Evolutionary conservation across 2,113 vertebrate genomes (phyloP).

Genomic region (Onychostoma macrolepis): DNA sequence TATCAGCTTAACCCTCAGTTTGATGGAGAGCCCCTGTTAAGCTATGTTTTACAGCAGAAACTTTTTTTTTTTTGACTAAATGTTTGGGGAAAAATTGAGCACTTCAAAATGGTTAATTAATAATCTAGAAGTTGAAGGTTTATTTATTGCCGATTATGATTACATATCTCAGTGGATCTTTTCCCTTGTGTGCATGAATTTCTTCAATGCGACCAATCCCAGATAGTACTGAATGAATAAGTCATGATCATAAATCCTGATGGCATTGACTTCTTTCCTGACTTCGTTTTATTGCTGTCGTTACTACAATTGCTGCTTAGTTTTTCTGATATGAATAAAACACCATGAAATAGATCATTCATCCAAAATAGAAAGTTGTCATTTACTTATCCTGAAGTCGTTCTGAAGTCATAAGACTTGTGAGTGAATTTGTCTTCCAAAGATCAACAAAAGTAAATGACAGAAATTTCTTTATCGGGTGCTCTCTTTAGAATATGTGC

Average conservation of each 20-base stretch:
- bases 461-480: neutral
- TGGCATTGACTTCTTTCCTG: neutral
- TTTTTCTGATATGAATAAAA: neutral
- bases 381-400: neutral
- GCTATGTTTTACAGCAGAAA: neutral
- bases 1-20: neutral
- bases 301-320: neutral
- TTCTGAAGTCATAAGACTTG: neutral
- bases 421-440: neutral
- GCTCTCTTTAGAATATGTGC: neutral
- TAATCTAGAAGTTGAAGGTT: neutral
- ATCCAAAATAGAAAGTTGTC: too few relatives aligned
- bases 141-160: neutral
- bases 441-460: neutral
- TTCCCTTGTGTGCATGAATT: neutral
- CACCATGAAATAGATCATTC: neutral
- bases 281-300: neutral
- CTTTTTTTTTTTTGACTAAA: neutral
- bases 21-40: neutral
- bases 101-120: neutral
- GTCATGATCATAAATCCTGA: neutral
- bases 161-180: neutral
- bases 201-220: neutral
- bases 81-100: neutral
- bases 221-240: neutral